Evolutionary conservation across 2,888 invertebrate genomes (phyloP), one percentile per base, ranked within the genome.

Genomic region (Drosophila borealis): DNA sequence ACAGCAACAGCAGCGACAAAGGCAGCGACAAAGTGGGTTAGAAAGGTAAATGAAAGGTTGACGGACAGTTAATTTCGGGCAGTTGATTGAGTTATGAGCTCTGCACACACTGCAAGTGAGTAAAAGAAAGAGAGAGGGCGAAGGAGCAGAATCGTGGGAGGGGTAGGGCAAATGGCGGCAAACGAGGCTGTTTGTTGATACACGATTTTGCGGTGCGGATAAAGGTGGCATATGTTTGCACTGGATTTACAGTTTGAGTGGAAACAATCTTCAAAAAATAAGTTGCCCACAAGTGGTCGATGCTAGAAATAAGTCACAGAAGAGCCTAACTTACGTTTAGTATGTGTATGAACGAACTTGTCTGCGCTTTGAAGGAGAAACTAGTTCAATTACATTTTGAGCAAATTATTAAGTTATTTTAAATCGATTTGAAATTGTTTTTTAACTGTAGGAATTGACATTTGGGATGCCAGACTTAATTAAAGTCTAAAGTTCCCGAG

Each of bases 21-120:
- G 29, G 21, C 37, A 50, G 42, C 49, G 59, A 62, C 56, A 74
- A 68, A 65, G 64, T 70, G 80, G 67, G 67, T 63, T 70, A 69
- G 62, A 59, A 67, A 78, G 73, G 69, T 87, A 88, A 81, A 87
- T 81, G 88, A 87, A 84, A 81, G 64, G 78, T 83, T 81, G 81
- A 87, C 69, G 81, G 87, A 71, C 81, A 83, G 85, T 81, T 80
- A 71, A 83, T 80, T 87, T 83, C 62, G 84, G 78, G 63, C 78
- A 80, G 69, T 78, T 83, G 74, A 80, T 78, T 71, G 64, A 76
- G 77, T 74, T 70, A 76, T 80, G 80, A 78, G 71, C 60, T 72
- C 60, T 10, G 59, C 57, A 68, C 48, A 57, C 61, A 46, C 37
- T 45, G 39, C 56, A 39, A 25, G 29, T n/a, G 49, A 25, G 4